Conservation (phyloP, 2,888 invertebrate genomes). For the Tricholauxania praeusta region DNA sequence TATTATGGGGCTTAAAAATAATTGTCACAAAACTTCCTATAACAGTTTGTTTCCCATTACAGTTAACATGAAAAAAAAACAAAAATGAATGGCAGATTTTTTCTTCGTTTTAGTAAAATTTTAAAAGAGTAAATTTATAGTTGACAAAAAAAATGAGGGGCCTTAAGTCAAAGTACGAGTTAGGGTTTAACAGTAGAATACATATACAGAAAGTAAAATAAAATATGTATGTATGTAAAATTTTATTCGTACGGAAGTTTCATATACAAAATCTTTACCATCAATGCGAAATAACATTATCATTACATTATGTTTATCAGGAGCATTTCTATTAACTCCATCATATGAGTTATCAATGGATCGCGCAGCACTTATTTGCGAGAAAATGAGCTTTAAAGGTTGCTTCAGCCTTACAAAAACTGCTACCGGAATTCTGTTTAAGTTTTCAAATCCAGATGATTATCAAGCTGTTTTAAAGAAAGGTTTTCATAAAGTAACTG, state of each 20-base stretch:
- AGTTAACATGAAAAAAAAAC: no score
- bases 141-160: no score
- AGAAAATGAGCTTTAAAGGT: constrained; percentile 89
- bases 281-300: constrained; percentile 5
- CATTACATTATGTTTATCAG: constrained; percentile 60
- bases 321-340: constrained; percentile 86
- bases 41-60: no score
- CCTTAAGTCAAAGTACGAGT: no score
- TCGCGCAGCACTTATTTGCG: constrained; percentile 86
- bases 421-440: constrained; percentile 88
- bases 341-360: constrained; percentile 89
- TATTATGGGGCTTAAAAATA: no score
- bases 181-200: no score
- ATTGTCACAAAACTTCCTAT: no score
- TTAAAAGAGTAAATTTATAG: no score
- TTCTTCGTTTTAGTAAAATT: no score
- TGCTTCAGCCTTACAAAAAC: constrained; percentile 89
- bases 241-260: no score
- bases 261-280: no score
- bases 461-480: constrained; percentile 89
- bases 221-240: background rate
- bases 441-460: constrained; percentile 88
- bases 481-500: constrained; percentile 88
- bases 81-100: no score
- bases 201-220: background rate